Conservation (phyloP, 1,140 invertebrate species). For the Scaptodrosophila lebanonensis region DNA sequence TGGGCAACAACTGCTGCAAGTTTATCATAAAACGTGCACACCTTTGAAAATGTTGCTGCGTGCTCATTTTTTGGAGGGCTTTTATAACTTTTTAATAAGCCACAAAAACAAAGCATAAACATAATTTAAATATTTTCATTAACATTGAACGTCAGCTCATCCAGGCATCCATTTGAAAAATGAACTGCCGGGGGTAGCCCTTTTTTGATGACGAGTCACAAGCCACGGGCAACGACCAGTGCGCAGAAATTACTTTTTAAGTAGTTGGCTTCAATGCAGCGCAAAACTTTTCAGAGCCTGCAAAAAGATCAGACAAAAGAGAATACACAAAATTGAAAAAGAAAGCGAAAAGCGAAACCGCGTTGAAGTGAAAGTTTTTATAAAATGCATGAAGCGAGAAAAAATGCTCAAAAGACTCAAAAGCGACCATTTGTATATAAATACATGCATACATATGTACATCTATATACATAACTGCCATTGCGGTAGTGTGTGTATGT, state of each 20-base stretch:
- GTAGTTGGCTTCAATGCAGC: constrained; percentile 68
- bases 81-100: constrained; percentile 70
- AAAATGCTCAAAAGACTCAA: constrained; percentile 45
- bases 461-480: neutral
- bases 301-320: constrained; percentile 9
- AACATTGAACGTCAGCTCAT: constrained; percentile 38
- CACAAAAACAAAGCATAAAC: constrained; percentile 58
- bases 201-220: constrained; percentile 27
- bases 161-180: too few species aligned
- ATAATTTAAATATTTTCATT: constrained; percentile 74
- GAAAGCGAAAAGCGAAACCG: constrained; percentile 45
- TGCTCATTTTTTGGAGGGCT: constrained; percentile 14
- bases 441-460: constrained; percentile 1
- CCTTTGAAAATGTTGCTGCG: too few species aligned
- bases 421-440: constrained; percentile 24
- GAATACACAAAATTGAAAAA: neutral
- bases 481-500: neutral
- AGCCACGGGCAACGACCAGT: constrained; percentile 1
- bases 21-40: constrained; percentile 19
- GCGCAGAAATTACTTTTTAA: constrained; percentile 70
- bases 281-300: constrained; percentile 54
- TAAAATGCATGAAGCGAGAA: constrained; percentile 69
- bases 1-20: constrained; percentile 8
- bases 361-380: constrained; percentile 66
- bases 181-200: constrained; percentile 36